Conservation (phyloP, 2,797 vertebrate species). For the Etheostoma nigrum region DNA sequence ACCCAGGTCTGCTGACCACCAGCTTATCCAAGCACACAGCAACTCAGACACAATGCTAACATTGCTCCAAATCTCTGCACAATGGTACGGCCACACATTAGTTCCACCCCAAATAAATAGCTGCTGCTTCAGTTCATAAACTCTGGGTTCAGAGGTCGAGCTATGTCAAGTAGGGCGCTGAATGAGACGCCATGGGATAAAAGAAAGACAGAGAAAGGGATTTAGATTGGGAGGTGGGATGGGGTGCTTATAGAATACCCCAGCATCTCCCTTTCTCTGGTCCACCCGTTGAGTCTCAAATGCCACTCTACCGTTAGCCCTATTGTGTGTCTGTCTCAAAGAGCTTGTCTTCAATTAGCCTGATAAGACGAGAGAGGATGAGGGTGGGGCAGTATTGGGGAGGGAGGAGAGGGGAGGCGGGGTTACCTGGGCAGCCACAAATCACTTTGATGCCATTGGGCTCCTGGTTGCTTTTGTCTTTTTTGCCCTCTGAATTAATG, state of each 20-base stretch:
- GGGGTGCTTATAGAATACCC: constrained; percentile 74
- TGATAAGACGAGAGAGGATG: constrained; percentile 92
- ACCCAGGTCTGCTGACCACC: constrained; percentile 63
- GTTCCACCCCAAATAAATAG: constrained; percentile 80
- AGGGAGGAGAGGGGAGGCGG: constrained; percentile 16
- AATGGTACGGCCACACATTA: constrained; percentile 73
- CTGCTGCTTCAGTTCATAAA: constrained; percentile 83
- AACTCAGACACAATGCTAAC: constrained; percentile 71
- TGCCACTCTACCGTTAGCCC: constrained; percentile 79
- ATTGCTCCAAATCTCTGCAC: constrained; percentile 74
- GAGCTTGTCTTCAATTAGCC: constrained; percentile 93
- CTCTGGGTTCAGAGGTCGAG: constrained; percentile 81
- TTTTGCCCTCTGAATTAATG: constrained; percentile 85
- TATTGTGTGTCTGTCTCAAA: constrained; percentile 81
- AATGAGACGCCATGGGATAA: constrained; percentile 83
- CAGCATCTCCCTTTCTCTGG: constrained; percentile 71
- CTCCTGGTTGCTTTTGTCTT: constrained; percentile 82
- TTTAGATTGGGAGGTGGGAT: constrained; percentile 71
- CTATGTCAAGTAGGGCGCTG: constrained; percentile 82
- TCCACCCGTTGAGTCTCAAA: constrained; percentile 82
- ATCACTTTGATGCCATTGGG: constrained; percentile 88
- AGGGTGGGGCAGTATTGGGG: constrained; percentile 64
- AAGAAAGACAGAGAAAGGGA: constrained; percentile 77
- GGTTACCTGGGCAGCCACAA: constrained; percentile 87
- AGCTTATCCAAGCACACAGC: constrained; percentile 74